phyloP scores from a whole-genome alignment of 2,888 invertebrate genomes.

The Tipula helvola region DNA sequence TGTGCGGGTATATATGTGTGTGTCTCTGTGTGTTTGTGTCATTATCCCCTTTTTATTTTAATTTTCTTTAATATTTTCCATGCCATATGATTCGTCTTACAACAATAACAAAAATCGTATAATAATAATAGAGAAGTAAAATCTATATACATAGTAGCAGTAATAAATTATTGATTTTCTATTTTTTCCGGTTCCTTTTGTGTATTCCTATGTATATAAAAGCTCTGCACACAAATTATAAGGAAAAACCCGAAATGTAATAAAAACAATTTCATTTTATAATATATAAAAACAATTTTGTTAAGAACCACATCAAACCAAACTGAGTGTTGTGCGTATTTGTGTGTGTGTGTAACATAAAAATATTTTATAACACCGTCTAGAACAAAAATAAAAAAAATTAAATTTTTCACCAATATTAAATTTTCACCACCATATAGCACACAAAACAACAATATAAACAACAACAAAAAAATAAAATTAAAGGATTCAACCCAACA shows the following conservation, averaged over 20 bases:
- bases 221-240: not conserved
- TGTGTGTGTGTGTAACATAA: not conserved
- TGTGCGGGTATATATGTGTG: not conserved
- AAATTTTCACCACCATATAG: not conserved
- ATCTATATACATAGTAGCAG: not conserved
- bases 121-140: not conserved
- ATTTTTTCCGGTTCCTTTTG: not conserved
- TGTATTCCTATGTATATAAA: not conserved
- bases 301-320: not conserved
- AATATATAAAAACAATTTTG: not conserved
- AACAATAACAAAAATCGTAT: not conserved
- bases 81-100: not conserved
- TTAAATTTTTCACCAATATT: not conserved
- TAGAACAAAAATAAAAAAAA: too few relatives aligned
- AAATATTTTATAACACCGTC: not conserved
- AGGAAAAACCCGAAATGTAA: not conserved
- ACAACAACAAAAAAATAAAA: not conserved
- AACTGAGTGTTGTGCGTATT: not conserved
- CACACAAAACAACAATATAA: not conserved
- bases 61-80: not conserved
- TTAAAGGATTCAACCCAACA: not conserved
- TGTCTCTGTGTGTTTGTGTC: not conserved
- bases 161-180: not conserved
- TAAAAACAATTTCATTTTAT: not conserved
- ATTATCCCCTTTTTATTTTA: not conserved